Base-by-base conservation (phyloP, 2,888 invertebrate species). In the Dastarcus helophoroides region DNA sequence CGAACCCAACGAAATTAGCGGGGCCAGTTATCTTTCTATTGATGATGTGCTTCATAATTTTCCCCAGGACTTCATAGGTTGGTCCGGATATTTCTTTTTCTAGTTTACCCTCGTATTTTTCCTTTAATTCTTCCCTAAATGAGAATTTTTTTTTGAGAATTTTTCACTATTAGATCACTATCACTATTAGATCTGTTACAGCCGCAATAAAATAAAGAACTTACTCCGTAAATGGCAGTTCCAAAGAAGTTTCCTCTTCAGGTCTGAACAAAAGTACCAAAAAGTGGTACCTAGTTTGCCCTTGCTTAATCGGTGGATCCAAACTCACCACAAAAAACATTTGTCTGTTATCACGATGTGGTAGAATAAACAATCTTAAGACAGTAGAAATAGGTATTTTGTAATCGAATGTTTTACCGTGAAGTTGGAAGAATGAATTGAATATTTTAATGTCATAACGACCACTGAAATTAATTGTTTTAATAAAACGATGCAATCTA, bases 291-390 rank as follows among this genome's bases (percentile, higher is more conserved):
- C 98, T 71, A 0, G 98, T 99, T 66, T 98, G 97, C 27, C 98
- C 98, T 59, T 98, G 98, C 54, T 98, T 97, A 47, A 99, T 97
- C 0, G 98, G 98, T 2, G 98, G 98, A 68, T 98, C 97, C 46
- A 98, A 67, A 30, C 93, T 91, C 31, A 95, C 85, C 23, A 98
- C 95, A 58, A 97, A 97, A 64, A 90, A 98, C 78, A 93, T 94
- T 62, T 97, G 97, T 2, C 97, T 68, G n/a, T 81, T 84, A 59
- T 98, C 97, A 56, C 91, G 93, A 58, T 99, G 97, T 0, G 97
- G 97, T 29, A 99, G 64, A 16, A 97, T 67, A 57, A 98, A 98
- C 9, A 98, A 64, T 5, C 98, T 76, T 9, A 95, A 67, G 3
- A 99, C 94, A 0, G 95, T 94, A 1, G 89, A 88, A 78, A 93